Evolutionary conservation across 1,140 invertebrate species (phyloP).

Genomic region (Adoxophyes honmai): DNA sequence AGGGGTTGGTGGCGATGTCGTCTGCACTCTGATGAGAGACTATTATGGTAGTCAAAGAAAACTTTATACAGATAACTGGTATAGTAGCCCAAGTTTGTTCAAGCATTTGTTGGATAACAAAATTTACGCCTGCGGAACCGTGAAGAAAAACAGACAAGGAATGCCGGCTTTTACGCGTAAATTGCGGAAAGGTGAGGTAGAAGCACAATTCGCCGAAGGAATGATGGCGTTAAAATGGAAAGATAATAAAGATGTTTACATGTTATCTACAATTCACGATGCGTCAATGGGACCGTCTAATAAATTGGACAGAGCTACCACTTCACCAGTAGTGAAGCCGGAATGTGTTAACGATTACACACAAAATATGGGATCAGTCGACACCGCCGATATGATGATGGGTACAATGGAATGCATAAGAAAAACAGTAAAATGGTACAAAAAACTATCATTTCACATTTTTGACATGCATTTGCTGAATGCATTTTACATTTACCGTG

Average conservation of each 20-base stretch:
- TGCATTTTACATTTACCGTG: slow-evolving; percentile 23
- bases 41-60: slow-evolving; percentile 22
- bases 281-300: slow-evolving; percentile 24
- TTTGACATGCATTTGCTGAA: slow-evolving; percentile 28
- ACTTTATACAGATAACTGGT: slow-evolving; percentile 32
- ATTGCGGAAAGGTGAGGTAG: neutral
- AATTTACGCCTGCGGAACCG: slow-evolving; percentile 27
- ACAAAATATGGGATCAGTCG: slow-evolving; percentile 52
- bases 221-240: slow-evolving; percentile 27
- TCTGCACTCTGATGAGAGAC: slow-evolving; percentile 19
- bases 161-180: slow-evolving; percentile 21
- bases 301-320: slow-evolving; percentile 20
- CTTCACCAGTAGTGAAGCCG: slow-evolving; percentile 40
- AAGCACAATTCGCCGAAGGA: neutral
- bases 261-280: slow-evolving; percentile 32
- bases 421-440: slow-evolving; percentile 57
- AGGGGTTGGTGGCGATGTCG: slow-evolving; percentile 24
- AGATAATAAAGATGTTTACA: slow-evolving; percentile 25
- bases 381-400: slow-evolving; percentile 46
- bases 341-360: slow-evolving; percentile 52
- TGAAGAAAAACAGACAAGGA: slow-evolving; percentile 19
- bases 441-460: slow-evolving; percentile 37
- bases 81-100: slow-evolving; percentile 28
- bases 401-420: slow-evolving; percentile 37
- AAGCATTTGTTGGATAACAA: slow-evolving; percentile 23